Percentiles rank a stretch among this genome's conserved stretches.
phyloP scores from a whole-genome alignment of 2,797 vertebrate species.

The Pteronotus mesoamericanus region DNA sequence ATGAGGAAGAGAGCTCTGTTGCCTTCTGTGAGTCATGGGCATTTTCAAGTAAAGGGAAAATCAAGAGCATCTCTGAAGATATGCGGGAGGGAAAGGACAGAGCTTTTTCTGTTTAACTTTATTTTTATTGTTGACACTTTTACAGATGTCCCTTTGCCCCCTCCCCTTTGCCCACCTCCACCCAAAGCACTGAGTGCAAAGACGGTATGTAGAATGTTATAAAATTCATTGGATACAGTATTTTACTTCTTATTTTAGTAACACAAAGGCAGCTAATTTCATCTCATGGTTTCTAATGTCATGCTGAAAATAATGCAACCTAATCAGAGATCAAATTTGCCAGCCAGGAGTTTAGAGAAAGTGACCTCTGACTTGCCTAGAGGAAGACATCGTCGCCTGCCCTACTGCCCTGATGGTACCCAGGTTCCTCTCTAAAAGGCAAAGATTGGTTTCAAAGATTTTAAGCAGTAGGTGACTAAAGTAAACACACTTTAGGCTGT shows the following conservation, averaged over 20 bases:
- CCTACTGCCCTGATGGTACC: no score
- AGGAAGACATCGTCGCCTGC: neutral
- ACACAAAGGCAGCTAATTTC: constrained; percentile 30
- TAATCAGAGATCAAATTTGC: neutral
- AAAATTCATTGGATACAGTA: neutral
- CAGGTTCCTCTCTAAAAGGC: neutral
- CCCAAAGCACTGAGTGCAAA: neutral
- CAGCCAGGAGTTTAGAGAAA: neutral
- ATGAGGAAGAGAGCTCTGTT: neutral
- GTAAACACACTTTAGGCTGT: neutral
- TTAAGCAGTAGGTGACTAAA: neutral
- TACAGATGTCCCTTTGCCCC: neutral
- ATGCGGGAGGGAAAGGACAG: neutral
- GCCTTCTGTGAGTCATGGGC: neutral
- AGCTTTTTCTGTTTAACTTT: neutral
- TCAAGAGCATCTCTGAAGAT: constrained; percentile 9
- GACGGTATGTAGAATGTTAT: neutral
- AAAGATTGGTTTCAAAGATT: neutral
- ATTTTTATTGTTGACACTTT: neutral
- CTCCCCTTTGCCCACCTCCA: no score
- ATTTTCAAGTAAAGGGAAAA: constrained; percentile 37
- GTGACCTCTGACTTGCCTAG: neutral
- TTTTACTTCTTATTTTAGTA: constrained; percentile 31
- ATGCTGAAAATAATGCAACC: neutral
- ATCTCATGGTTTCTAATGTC: constrained; percentile 8